These are phyloP conservation scores for Cosmia trapezina DNA, from an alignment of 2,888 invertebrate species.

Conservation along the genomic window DNA sequence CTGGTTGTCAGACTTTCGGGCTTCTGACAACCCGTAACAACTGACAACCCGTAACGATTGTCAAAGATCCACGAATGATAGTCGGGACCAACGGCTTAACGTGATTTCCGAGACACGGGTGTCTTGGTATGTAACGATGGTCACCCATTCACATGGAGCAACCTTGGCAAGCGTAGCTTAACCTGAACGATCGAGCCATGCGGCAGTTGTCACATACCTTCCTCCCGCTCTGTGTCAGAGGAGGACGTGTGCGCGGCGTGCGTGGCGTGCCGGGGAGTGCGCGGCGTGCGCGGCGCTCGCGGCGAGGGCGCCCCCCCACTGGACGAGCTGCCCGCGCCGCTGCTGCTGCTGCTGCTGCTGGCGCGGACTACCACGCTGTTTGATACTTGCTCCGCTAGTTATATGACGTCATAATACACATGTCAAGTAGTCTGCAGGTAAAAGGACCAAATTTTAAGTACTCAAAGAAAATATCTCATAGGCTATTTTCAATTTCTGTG, in stretches of 20 bases:
- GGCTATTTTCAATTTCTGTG: background rate
- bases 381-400: slow-evolving; percentile 57
- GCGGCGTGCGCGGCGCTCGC: slow-evolving; percentile 70
- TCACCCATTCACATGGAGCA: too few species aligned
- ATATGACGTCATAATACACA: background rate
- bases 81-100: too few species aligned
- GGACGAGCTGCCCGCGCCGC: slow-evolving; percentile 75
- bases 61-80: too few species aligned
- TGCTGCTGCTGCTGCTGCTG: slow-evolving; percentile 80
- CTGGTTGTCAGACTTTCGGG: too few species aligned
- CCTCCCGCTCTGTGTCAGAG: slow-evolving; percentile 91
- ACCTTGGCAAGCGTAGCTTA: too few species aligned
- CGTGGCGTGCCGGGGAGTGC: slow-evolving; percentile 57
- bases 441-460: background rate
- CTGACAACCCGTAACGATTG: too few species aligned
- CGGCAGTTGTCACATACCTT: slow-evolving; percentile 74
- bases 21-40: too few species aligned
- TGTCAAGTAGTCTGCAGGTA: background rate
- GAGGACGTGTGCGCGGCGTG: slow-evolving; percentile 84
- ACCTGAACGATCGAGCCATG: too few species aligned
- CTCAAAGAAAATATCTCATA: background rate
- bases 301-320: slow-evolving; percentile 76
- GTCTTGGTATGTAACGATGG: too few species aligned
- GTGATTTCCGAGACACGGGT: too few species aligned
- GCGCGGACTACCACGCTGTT: slow-evolving; percentile 63